A percentile compares a stretch with the other conserved stretches of the same genome.
phyloP scores from a whole-genome alignment of 2,113 vertebrate species.

The Lophius piscatorius region DNA sequence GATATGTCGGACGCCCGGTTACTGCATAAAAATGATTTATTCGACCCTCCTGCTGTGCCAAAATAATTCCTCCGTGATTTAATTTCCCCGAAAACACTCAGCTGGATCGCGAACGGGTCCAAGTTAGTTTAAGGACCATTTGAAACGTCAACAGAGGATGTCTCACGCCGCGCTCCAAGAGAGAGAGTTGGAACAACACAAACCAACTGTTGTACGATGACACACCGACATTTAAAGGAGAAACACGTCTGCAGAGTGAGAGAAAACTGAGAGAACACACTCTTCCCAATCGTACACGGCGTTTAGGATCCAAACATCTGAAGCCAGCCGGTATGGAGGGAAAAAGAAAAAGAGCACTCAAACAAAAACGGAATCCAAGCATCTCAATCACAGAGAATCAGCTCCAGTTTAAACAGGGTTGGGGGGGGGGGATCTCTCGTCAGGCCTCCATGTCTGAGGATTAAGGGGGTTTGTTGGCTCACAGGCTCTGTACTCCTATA shows the following conservation, averaged over 20 bases:
- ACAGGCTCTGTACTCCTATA: constrained; percentile 45
- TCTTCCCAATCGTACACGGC: constrained; percentile 27
- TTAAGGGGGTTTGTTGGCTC: constrained; percentile 68
- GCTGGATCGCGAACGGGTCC: constrained; percentile 15
- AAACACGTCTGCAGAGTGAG: no score
- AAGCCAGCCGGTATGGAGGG: constrained; percentile 1
- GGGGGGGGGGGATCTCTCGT: constrained; percentile 60
- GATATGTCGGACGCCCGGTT: no score
- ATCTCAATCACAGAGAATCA: constrained; percentile 56
- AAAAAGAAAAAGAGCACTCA: constrained; percentile 24
- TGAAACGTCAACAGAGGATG: constrained; percentile 18
- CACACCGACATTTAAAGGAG: no score
- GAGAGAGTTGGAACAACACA: no score
- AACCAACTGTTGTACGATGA: no score
- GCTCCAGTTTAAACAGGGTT: constrained; percentile 51
- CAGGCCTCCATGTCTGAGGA: constrained; percentile 66
- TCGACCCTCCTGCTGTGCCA: constrained; percentile 16
- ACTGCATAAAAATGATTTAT: constrained; percentile 46
- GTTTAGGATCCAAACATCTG: constrained; percentile 30
- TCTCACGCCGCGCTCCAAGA: neutral
- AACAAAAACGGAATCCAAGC: constrained; percentile 49
- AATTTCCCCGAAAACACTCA: constrained; percentile 40
- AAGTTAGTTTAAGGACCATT: constrained; percentile 30
- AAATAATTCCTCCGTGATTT: constrained; percentile 41
- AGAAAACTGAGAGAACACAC: neutral